Evolutionary conservation across 2,888 invertebrate species (phyloP).

Genomic region (Machimus rusticus): DNA sequence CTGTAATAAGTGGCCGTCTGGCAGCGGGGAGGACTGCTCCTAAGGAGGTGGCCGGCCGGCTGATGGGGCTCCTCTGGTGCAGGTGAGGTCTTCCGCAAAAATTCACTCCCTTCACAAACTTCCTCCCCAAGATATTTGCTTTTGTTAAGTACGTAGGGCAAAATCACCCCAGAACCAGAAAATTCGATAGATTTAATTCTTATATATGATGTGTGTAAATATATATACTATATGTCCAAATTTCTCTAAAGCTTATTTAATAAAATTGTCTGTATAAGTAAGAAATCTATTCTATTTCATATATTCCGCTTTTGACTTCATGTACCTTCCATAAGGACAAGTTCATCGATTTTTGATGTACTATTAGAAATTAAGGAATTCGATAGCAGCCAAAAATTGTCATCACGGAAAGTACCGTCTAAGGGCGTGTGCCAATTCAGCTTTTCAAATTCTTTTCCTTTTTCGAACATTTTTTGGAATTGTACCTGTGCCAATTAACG

Average conservation of each 20-base stretch:
- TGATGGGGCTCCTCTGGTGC: background rate
- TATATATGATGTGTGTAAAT: background rate
- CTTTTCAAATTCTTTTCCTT: too few species aligned
- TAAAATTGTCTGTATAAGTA: too few species aligned
- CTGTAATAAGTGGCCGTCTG: slow-evolving; percentile 31
- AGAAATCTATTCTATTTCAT: too few species aligned
- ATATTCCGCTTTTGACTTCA: too few species aligned
- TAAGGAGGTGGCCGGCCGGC: background rate
- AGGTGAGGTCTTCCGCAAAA: background rate
- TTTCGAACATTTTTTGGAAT: too few species aligned
- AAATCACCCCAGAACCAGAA: background rate
- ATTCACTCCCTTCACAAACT: background rate
- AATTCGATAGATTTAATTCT: background rate
- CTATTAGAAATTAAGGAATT: too few species aligned
- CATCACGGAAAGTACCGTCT: too few species aligned
- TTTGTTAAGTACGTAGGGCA: background rate
- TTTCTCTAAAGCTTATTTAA: background rate
- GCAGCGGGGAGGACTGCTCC: background rate
- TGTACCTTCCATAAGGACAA: too few species aligned
- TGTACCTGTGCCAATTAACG: too few species aligned
- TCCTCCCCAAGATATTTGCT: background rate
- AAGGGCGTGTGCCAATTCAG: too few species aligned
- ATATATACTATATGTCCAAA: background rate
- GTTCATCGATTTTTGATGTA: too few species aligned
- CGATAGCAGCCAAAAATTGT: too few species aligned